These are phyloP conservation scores for Saxidomus purpurata DNA, from an alignment of 1,140 invertebrate genomes.

Conservation along the genomic window DNA sequence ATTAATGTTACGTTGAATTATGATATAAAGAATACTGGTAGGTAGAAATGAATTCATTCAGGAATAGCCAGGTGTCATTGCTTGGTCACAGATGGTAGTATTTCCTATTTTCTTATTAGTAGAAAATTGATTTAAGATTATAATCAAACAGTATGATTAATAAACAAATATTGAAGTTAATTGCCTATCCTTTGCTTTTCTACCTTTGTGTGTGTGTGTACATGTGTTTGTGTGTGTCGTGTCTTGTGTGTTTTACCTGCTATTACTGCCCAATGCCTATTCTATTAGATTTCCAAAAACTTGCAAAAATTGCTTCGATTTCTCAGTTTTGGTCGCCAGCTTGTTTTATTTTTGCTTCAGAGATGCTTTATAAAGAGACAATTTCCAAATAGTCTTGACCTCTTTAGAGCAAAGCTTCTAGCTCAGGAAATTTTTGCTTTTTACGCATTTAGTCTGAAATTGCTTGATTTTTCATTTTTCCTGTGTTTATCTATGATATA, in stretches of 20 bases:
- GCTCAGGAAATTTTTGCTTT: conserved; percentile 44
- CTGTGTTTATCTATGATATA: conserved; percentile 46
- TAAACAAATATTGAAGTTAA: neutral
- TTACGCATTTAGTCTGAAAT: conserved; percentile 62
- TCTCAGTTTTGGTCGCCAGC: conserved; percentile 50
- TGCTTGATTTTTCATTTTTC: conserved; percentile 59
- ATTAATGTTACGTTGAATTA: neutral
- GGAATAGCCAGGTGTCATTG: neutral
- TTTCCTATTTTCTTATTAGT: too few species aligned
- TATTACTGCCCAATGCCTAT: conserved; percentile 66
- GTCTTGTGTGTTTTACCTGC: conserved; percentile 40
- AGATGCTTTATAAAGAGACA: conserved; percentile 45
- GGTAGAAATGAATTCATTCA: neutral
- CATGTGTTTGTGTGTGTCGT: conserved; percentile 51
- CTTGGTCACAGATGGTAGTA: neutral
- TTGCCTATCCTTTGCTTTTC: neutral
- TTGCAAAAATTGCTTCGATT: conserved; percentile 46
- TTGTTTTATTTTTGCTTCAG: conserved; percentile 65
- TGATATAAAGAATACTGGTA: neutral
- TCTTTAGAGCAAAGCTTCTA: conserved; percentile 65
- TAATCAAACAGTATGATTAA: too few species aligned
- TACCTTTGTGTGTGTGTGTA: conserved; percentile 25
- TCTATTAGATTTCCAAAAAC: conserved; percentile 34
- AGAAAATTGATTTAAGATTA: too few species aligned
- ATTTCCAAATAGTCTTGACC: conserved; percentile 47